Percentiles rank a stretch among this genome's conserved stretches.
Evolutionary conservation across 2,888 invertebrate genomes (phyloP).

Genomic region (Caenorhabditis imperialis): DNA sequence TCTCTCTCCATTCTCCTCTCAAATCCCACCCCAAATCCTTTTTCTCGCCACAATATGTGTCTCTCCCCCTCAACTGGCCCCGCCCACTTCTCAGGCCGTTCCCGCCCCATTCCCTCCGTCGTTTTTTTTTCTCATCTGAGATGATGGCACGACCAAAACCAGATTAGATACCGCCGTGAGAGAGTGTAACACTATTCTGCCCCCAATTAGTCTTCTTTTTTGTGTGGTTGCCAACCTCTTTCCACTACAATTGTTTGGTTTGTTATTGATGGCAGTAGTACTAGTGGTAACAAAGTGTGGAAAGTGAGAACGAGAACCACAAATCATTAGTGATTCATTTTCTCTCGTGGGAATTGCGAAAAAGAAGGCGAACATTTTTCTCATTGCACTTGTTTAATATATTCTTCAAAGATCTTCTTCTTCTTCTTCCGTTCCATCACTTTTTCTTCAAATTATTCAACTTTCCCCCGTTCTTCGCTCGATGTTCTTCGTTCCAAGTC

Average conservation of each 20-base stretch:
- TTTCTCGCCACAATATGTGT: not conserved
- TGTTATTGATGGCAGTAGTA: constrained; percentile 32
- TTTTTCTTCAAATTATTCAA: not conserved
- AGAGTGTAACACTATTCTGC: constrained; percentile 14
- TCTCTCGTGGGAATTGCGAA: too few species aligned
- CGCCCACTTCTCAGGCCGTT: constrained; percentile 37
- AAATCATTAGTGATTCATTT: too few species aligned
- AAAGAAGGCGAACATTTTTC: not conserved
- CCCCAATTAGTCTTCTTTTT: constrained; percentile 9
- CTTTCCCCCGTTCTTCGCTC: too few species aligned
- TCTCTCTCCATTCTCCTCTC: too few species aligned
- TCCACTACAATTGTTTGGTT: too few species aligned
- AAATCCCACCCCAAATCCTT: too few species aligned
- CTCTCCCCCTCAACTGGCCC: constrained; percentile 4
- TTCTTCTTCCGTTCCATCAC: not conserved
- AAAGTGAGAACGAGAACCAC: constrained; percentile 8
- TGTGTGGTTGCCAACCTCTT: too few species aligned
- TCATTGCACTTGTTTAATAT: not conserved
- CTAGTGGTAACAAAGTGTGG: constrained; percentile 6
- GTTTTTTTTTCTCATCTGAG: not conserved
- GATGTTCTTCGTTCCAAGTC: too few species aligned
- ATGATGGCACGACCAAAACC: constrained; percentile 35
- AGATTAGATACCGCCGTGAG: constrained; percentile 28
- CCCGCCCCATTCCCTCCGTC: constrained; percentile 7
- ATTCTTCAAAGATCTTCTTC: constrained; percentile 3